Conservation (phyloP, 2,113 vertebrate genomes). For the Mobula birostris region DNA sequence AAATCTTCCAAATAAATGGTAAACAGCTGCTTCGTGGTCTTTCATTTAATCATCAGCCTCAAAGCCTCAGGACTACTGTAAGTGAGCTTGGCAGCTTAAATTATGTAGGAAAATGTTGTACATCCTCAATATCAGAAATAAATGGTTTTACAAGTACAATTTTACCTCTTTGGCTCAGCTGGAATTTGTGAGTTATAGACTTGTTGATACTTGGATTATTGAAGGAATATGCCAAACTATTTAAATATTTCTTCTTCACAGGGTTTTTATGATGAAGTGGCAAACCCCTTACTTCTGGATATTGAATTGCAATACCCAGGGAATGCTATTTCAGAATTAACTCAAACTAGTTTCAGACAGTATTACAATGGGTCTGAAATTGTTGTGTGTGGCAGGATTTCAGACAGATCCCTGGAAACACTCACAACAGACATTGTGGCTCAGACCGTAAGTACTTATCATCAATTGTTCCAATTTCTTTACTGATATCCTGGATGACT, state of each 20-base stretch:
- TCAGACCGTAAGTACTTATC: constrained; percentile 60
- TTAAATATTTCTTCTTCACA: constrained; percentile 41
- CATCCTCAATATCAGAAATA: not conserved
- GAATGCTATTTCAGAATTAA: constrained; percentile 60
- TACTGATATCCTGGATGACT: not conserved
- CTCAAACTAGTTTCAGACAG: constrained; percentile 62
- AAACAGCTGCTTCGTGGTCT: not conserved
- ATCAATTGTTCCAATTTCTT: not conserved
- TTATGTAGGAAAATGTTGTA: not conserved
- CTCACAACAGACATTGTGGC: constrained; percentile 65
- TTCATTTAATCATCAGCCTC: not conserved
- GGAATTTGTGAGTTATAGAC: not conserved
- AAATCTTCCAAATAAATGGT: too few species aligned
- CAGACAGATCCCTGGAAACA: constrained; percentile 56
- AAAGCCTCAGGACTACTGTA: too few species aligned
- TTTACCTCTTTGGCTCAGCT: too few species aligned
- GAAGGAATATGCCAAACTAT: not conserved
- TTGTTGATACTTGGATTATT: not conserved
- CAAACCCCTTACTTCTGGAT: constrained; percentile 67
- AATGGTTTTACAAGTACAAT: not conserved
- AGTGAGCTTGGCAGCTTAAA: not conserved
- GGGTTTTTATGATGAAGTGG: constrained; percentile 82
- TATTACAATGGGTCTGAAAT: constrained; percentile 81
- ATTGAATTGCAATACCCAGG: constrained; percentile 71
- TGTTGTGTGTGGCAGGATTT: constrained; percentile 71